phyloP scores from a whole-genome alignment of 2,797 vertebrate species.

The Pyrocephalus nanus region DNA sequence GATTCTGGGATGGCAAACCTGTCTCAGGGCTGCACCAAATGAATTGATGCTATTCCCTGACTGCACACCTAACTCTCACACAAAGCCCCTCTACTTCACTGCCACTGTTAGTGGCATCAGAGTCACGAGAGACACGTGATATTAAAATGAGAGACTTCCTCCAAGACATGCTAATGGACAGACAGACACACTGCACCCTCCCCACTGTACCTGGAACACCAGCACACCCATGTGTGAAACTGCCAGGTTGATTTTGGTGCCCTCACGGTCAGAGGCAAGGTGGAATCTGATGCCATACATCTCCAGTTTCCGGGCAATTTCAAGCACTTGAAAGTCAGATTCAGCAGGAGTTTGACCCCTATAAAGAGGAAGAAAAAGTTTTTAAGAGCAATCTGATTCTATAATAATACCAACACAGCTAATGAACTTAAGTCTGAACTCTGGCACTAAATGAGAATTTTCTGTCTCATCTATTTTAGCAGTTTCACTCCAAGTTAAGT shows the following conservation, averaged over 20 bases:
- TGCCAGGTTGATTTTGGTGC: conserved; percentile 92
- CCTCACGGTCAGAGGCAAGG: conserved; percentile 90
- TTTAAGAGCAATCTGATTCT: neutral
- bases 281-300: conserved; percentile 96
- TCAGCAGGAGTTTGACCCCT: conserved; percentile 97
- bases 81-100: neutral
- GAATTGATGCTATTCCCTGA: neutral
- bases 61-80: neutral
- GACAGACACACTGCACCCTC: neutral
- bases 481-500: neutral
- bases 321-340: conserved; percentile 96
- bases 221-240: conserved; percentile 94
- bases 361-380: neutral
- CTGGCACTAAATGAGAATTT: neutral
- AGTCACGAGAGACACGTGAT: neutral
- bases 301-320: conserved; percentile 95
- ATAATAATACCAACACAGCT: neutral
- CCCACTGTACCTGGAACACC: conserved; percentile 90
- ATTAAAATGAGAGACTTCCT: neutral
- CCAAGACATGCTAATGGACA: neutral
- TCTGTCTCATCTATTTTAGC: neutral
- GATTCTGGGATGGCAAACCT: neutral
- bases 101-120: neutral
- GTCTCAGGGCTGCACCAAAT: neutral
- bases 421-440: neutral